A percentile compares a stretch with the other conserved stretches of the same genome.
Conservation (phyloP, 2,888 invertebrate species). For the Phortica magna region DNA sequence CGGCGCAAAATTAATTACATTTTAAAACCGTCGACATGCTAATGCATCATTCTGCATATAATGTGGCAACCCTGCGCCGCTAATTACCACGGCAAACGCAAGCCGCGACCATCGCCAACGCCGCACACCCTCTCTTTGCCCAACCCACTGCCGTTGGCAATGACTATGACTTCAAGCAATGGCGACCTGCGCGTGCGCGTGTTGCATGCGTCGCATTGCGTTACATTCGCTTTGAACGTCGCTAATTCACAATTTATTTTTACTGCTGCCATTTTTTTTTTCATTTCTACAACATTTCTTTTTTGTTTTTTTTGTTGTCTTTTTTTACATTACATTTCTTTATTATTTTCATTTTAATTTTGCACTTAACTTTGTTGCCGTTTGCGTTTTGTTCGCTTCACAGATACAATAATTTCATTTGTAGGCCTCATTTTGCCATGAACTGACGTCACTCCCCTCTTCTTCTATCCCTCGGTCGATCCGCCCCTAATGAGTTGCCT, state of each 20-base stretch:
- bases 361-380: slow-evolving; percentile 48
- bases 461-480: no score
- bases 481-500: slow-evolving; percentile 7
- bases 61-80: slow-evolving; percentile 35
- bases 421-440: slow-evolving; percentile 29
- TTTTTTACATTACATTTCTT: slow-evolving; percentile 52
- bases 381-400: slow-evolving; percentile 54
- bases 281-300: slow-evolving; percentile 37
- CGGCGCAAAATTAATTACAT: slow-evolving; percentile 54
- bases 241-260: slow-evolving; percentile 38
- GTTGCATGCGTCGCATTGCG: slow-evolving; percentile 24
- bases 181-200: slow-evolving; percentile 16
- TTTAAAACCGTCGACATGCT: slow-evolving; percentile 57
- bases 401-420: slow-evolving; percentile 60
- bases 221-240: background rate
- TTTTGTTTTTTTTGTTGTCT: slow-evolving; percentile 40
- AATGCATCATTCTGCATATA: slow-evolving; percentile 34
- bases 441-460: slow-evolving; percentile 30
- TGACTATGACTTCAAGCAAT: background rate
- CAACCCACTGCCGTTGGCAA: no score
- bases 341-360: slow-evolving; percentile 43
- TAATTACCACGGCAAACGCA: slow-evolving; percentile 60
- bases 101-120: slow-evolving; percentile 15
- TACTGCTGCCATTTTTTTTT: slow-evolving; percentile 35
- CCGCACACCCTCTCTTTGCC: no score